These are phyloP conservation scores for Brachypodius melanocephalos DNA, from an alignment of 2,113 vertebrate genomes.

Conservation along the genomic window DNA sequence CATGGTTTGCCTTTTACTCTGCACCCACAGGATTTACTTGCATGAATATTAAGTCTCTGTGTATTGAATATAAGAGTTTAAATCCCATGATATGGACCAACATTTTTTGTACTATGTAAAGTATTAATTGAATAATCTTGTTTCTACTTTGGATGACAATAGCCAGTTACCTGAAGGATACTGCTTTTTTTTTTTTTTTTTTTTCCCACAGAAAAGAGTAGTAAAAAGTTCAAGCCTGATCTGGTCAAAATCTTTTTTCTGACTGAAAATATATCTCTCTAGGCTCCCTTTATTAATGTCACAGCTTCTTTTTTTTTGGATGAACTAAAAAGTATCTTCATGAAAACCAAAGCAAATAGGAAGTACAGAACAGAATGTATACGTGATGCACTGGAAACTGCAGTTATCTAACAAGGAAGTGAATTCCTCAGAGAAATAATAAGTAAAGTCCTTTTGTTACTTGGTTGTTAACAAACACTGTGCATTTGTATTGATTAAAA, in stretches of 20 bases:
- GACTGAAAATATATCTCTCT: neutral
- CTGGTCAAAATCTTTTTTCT: neutral
- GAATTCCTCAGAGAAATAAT: neutral
- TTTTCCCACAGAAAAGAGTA: neutral
- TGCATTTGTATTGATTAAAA: constrained; percentile 44
- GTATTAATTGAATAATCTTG: constrained; percentile 52
- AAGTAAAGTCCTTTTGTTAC: neutral
- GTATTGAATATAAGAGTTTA: constrained; percentile 52
- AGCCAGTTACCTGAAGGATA: constrained; percentile 8
- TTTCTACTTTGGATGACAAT: constrained; percentile 22
- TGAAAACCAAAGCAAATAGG: constrained; percentile 1
- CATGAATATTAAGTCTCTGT: constrained; percentile 63
- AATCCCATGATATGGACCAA: constrained; percentile 15
- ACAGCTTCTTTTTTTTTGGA: neutral
- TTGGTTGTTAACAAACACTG: neutral
- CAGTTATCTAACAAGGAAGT: neutral
- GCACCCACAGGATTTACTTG: constrained; percentile 55
- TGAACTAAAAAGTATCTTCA: neutral
- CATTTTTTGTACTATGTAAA: constrained; percentile 43
- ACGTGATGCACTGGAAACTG: neutral
- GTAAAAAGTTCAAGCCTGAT: neutral
- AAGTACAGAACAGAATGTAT: neutral
- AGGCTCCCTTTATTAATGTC: neutral
- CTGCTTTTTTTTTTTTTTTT: too few species aligned
- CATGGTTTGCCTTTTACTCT: constrained; percentile 42